Conservation (phyloP, 1,140 invertebrate species). For the Drosophila pseudoobscura region DNA sequence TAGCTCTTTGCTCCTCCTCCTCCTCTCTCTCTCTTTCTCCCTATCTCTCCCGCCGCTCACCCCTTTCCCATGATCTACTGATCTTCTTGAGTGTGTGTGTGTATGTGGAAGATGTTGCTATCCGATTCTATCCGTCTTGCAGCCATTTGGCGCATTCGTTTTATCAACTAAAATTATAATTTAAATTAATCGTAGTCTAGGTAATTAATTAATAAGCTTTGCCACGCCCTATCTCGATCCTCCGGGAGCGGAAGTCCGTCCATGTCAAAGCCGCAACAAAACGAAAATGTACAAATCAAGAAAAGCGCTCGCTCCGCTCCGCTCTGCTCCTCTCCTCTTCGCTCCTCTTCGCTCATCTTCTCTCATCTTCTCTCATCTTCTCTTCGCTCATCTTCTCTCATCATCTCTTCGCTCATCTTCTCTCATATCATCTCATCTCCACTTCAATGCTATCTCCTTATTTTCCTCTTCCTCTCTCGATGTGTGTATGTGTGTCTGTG, state of each 20-base stretch:
- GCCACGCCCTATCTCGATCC: constrained; percentile 40
- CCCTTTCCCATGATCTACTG: no score
- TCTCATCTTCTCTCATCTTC: not conserved
- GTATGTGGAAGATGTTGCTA: constrained; percentile 14
- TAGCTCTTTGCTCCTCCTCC: no score
- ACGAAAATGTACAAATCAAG: constrained; percentile 63
- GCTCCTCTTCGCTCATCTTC: no score
- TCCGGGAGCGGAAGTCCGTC: constrained; percentile 50
- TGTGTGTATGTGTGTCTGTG: constrained; percentile 25
- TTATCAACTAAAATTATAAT: constrained; percentile 67
- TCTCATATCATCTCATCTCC: constrained; percentile 4
- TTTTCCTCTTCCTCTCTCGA: not conserved
- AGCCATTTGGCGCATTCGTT: constrained; percentile 60
- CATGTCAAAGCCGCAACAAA: constrained; percentile 48
- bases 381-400: no score
- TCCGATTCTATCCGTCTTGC: constrained; percentile 42
- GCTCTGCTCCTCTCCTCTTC: constrained; percentile 29
- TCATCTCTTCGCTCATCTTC: no score
- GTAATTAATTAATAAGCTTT: constrained; percentile 58
- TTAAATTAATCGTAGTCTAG: constrained; percentile 64
- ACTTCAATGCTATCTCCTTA: constrained; percentile 4
- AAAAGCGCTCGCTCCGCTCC: constrained; percentile 44
- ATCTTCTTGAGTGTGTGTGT: no score
- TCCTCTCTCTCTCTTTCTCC: no score
- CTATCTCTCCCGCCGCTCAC: no score